Conservation (phyloP, 2,797 vertebrate species). For the Sebastes itinus region DNA sequence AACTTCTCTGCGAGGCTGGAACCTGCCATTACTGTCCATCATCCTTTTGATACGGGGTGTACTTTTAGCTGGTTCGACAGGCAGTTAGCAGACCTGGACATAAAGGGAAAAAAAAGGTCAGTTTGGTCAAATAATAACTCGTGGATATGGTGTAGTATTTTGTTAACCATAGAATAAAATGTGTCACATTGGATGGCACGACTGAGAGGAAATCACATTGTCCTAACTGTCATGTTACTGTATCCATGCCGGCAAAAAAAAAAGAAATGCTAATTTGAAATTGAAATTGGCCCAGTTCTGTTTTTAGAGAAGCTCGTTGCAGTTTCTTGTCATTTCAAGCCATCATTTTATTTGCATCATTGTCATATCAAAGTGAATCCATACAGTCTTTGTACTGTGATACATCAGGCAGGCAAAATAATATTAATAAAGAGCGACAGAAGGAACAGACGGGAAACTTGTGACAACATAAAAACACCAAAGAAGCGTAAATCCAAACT, state of each 20-base stretch:
- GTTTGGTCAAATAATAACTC: slow-evolving; percentile 1
- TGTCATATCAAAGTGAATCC: slow-evolving; percentile 57
- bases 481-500: slow-evolving; percentile 3
- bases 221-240: background rate
- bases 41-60: background rate
- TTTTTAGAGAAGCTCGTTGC: slow-evolving; percentile 5
- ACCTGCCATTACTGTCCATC: slow-evolving; percentile 48
- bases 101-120: background rate
- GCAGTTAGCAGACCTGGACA: background rate
- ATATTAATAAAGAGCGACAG: slow-evolving; percentile 2
- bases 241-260: background rate
- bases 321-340: slow-evolving; percentile 35
- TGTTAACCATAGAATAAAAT: background rate
- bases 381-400: slow-evolving; percentile 36
- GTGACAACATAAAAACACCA: slow-evolving; percentile 7
- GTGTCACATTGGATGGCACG: background rate
- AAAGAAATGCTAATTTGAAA: slow-evolving; percentile 5
- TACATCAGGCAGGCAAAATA: background rate
- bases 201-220: background rate
- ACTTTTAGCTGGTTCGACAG: background rate
- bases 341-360: slow-evolving; percentile 44
- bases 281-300: slow-evolving; percentile 33
- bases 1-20: background rate
- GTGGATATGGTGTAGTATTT: background rate
- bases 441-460: background rate